Percentiles rank a stretch among this genome's conserved stretches.
phyloP scores from a whole-genome alignment of 2,113 vertebrate genomes.

The Hymenochirus boettgeri region DNA sequence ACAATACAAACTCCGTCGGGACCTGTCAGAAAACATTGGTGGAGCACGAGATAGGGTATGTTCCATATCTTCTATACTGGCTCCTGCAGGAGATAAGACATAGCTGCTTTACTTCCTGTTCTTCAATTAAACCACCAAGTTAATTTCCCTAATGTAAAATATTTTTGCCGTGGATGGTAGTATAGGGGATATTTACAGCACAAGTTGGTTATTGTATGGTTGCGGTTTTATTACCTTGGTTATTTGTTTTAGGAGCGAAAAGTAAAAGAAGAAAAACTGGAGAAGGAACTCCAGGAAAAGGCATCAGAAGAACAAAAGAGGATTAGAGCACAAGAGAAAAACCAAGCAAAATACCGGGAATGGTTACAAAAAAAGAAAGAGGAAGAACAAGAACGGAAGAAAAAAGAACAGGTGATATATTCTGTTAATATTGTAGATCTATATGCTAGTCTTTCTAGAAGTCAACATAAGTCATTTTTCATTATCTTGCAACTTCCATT shows the following conservation, averaged over 20 bases:
- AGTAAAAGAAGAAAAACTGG: constrained; percentile 69
- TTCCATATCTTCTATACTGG: no score
- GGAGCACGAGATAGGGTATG: no score
- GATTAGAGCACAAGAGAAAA: constrained; percentile 69
- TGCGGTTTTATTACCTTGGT: no score
- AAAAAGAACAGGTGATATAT: constrained; percentile 76
- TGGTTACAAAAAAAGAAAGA: constrained; percentile 86
- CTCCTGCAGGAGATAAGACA: no score
- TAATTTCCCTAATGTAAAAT: no score
- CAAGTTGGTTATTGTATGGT: no score
- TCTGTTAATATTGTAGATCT: not conserved
- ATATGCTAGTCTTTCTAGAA: not conserved
- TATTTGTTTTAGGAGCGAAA: constrained; percentile 67
- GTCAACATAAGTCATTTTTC: constrained; percentile 2
- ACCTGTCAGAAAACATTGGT: no score
- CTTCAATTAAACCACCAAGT: no score
- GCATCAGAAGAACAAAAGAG: constrained; percentile 63
- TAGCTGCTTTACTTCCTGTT: no score
- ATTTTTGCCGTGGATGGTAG: no score
- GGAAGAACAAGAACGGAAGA: constrained; percentile 75
- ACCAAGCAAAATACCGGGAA: constrained; percentile 75
- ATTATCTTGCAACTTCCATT: not conserved
- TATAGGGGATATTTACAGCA: no score
- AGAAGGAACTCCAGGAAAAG: constrained; percentile 69
- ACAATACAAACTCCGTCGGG: no score